These are phyloP conservation scores for Indicator indicator DNA, from an alignment of 2,113 vertebrate genomes.

Conservation along the genomic window DNA sequence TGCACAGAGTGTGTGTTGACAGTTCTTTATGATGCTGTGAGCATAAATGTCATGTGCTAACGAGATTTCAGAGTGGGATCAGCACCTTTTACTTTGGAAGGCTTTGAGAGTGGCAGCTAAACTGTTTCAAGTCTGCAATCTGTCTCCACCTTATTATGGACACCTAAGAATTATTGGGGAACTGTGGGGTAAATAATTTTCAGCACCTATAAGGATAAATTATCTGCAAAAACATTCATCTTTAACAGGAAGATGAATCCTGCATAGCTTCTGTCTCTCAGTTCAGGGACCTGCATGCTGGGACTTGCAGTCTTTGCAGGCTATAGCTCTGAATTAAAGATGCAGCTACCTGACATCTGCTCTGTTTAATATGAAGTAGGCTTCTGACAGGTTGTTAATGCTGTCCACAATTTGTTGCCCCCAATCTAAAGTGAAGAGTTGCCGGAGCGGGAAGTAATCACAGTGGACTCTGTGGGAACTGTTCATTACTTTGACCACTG, in stretches of 20 bases:
- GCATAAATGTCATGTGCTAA: neutral
- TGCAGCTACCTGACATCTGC: neutral
- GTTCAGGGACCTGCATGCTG: neutral
- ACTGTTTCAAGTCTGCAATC: neutral
- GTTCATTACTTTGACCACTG: constrained; percentile 36
- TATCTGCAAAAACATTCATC: neutral
- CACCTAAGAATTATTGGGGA: neutral
- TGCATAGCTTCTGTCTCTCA: neutral
- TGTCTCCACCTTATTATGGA: neutral
- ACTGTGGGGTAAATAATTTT: neutral
- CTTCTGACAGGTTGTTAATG: constrained; percentile 16
- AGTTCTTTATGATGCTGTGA: neutral
- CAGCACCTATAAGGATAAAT: neutral
- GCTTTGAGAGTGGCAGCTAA: neutral
- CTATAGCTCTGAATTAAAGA: constrained; percentile 3
- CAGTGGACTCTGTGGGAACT: neutral
- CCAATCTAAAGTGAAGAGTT: neutral
- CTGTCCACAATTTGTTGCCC: neutral
- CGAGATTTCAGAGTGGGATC: neutral
- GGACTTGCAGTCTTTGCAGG: neutral
- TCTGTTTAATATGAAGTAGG: neutral
- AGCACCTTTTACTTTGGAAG: neutral
- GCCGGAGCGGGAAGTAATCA: neutral
- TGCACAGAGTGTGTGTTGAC: neutral
- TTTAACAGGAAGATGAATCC: neutral